phyloP scores from a whole-genome alignment of 2,113 vertebrate genomes.

The Xyliphius kryptos region DNA sequence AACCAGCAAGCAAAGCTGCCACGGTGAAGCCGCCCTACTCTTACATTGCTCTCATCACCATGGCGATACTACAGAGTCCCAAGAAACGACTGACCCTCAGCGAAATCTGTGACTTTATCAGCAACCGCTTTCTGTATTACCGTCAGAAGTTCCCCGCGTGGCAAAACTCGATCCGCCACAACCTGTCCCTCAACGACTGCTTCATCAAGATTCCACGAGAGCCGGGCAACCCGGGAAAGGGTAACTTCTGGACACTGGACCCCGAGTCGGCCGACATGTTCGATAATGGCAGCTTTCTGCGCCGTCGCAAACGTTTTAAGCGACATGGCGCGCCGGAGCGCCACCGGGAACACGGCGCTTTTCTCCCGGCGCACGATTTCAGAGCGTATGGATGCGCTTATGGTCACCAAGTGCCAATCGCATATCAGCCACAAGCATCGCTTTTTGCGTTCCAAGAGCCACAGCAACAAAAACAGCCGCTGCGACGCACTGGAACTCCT shows the following conservation, averaged over 20 bases:
- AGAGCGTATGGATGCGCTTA: conserved; percentile 76
- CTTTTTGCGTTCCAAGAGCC: conserved; percentile 81
- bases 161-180: conserved; percentile 82
- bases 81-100: conserved; percentile 89
- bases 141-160: conserved; percentile 81
- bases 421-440: conserved; percentile 79
- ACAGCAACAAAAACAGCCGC: conserved; percentile 46
- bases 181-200: conserved; percentile 78
- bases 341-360: conserved; percentile 67
- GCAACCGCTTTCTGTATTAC: conserved; percentile 78
- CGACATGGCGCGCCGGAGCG: conserved; percentile 78
- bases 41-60: conserved; percentile 91
- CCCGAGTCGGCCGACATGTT: conserved; percentile 89
- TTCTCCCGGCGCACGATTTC: conserved; percentile 73
- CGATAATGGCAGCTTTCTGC: conserved; percentile 84
- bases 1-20: conserved; percentile 71
- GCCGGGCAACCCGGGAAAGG: conserved; percentile 83
- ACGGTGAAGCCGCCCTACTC: conserved; percentile 91
- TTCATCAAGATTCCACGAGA: conserved; percentile 82
- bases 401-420: conserved; percentile 77
- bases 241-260: conserved; percentile 88
- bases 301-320: conserved; percentile 88
- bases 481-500: conserved; percentile 62
- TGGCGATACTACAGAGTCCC: conserved; percentile 89
- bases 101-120: conserved; percentile 82